Conservation (phyloP, 2,888 invertebrate species). For the Orchesellides sinensis region DNA sequence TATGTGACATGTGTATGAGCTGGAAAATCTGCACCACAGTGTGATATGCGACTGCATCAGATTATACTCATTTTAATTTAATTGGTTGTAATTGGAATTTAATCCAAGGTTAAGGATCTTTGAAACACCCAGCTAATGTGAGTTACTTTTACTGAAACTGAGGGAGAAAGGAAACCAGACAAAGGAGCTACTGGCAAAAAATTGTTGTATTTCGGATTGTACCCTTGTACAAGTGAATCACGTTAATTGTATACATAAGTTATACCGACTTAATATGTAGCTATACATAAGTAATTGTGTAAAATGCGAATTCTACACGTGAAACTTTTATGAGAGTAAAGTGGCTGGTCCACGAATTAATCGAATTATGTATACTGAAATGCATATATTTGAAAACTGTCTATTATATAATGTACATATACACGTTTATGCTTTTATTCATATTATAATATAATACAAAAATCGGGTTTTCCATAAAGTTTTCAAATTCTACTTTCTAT, state of each 20-base stretch:
- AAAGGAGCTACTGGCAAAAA: too few relatives aligned
- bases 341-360: slow-evolving; percentile 37
- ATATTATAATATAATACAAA: not conserved
- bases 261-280: not conserved
- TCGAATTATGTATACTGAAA: not conserved
- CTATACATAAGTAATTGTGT: not conserved
- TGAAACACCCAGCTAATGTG: too few relatives aligned
- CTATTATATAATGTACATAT: too few relatives aligned
- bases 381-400: too few relatives aligned
- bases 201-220: too few relatives aligned
- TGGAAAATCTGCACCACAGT: slow-evolving; percentile 17
- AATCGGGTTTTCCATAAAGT: not conserved
- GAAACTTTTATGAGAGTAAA: slow-evolving; percentile 28
- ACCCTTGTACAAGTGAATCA: too few relatives aligned
- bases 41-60: slow-evolving; percentile 40
- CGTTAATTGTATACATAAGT: too few relatives aligned
- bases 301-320: not conserved
- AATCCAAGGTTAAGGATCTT: too few relatives aligned
- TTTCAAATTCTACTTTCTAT: not conserved
- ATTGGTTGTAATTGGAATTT: too few relatives aligned
- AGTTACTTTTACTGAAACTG: too few relatives aligned
- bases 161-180: too few relatives aligned
- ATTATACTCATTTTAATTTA: not conserved
- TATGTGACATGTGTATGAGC: slow-evolving; percentile 4
- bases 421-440: too few relatives aligned